Evolutionary conservation across 1,140 invertebrate species (phyloP).

Genomic region (Danaus melanippus): DNA sequence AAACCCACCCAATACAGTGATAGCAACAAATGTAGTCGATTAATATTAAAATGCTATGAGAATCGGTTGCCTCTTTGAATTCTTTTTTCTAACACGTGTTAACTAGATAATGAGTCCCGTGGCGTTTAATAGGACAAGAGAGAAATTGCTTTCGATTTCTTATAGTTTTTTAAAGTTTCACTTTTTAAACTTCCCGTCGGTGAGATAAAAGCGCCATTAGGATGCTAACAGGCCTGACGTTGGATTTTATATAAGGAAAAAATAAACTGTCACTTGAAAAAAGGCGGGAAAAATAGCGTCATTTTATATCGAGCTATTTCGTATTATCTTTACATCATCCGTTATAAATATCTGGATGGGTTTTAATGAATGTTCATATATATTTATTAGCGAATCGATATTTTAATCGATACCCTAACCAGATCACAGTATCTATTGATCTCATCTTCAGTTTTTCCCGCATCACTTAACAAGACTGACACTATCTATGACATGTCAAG

Average conservation of each 20-base stretch:
- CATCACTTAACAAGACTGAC: constrained; percentile 15
- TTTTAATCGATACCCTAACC: constrained; percentile 12
- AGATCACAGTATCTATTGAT: constrained; percentile 13
- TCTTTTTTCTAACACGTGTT: constrained; percentile 35
- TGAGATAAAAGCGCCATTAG: constrained; percentile 4
- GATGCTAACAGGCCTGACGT: too few species aligned
- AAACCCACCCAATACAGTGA: constrained; percentile 7
- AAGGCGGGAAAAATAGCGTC: too few species aligned
- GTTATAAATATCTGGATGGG: constrained; percentile 1
- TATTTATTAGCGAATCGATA: constrained; percentile 9
- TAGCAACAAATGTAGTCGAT: constrained; percentile 31
- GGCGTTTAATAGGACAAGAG: constrained; percentile 25
- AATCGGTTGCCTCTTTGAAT: too few species aligned
- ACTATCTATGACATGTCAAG: constrained; percentile 21
- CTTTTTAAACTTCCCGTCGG: constrained; percentile 13
- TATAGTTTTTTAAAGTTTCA: constrained; percentile 13
- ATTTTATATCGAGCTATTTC: neutral
- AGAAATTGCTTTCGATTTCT: constrained; percentile 35
- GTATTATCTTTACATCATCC: neutral
- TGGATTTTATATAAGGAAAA: too few species aligned
- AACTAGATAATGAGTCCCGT: constrained; percentile 34
- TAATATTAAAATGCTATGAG: constrained; percentile 19
- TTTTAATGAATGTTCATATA: constrained; percentile 7
- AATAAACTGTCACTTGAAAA: too few species aligned
- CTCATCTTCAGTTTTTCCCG: constrained; percentile 17